Percentiles rank a stretch among this genome's conserved stretches.
phyloP scores from a whole-genome alignment of 2,888 invertebrate species.

The Archips crataeganus region DNA sequence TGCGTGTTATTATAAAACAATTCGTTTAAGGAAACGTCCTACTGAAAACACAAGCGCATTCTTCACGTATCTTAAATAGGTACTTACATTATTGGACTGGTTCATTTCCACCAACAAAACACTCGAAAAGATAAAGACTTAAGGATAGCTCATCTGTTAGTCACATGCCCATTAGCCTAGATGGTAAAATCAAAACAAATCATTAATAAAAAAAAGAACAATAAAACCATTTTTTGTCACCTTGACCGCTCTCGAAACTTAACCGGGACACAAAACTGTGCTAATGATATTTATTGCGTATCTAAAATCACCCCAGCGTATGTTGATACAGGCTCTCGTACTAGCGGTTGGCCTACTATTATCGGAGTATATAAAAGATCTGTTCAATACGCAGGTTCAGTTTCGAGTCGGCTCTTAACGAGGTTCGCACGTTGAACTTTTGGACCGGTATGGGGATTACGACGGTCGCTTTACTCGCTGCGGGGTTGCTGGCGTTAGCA shows the following conservation, averaged over 20 bases:
- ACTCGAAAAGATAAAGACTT: slow-evolving; percentile 37
- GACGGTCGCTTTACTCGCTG: slow-evolving; percentile 64
- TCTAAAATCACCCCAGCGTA: slow-evolving; percentile 71
- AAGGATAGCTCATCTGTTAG: slow-evolving; percentile 29
- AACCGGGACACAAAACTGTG: slow-evolving; percentile 78
- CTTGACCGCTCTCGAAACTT: slow-evolving; percentile 74
- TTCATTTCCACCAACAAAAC: slow-evolving; percentile 28
- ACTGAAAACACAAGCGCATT: background rate
- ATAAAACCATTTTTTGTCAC: slow-evolving; percentile 62
- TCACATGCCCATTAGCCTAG: slow-evolving; percentile 45
- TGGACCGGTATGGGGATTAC: slow-evolving; percentile 73
- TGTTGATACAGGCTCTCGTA: slow-evolving; percentile 69
- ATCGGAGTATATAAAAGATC: slow-evolving; percentile 78
- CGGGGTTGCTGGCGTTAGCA: slow-evolving; percentile 58
- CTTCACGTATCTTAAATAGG: slow-evolving; percentile 25
- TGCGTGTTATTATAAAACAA: background rate
- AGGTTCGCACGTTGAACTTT: slow-evolving; percentile 62
- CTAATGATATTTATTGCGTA: slow-evolving; percentile 79
- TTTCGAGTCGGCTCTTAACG: slow-evolving; percentile 67
- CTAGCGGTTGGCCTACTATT: slow-evolving; percentile 84
- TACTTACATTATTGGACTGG: slow-evolving; percentile 6
- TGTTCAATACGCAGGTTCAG: slow-evolving; percentile 69
- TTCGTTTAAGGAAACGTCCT: slow-evolving; percentile 8
- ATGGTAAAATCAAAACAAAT: slow-evolving; percentile 55
- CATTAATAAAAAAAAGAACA: slow-evolving; percentile 63